phyloP scores from a whole-genome alignment of 2,113 vertebrate species.

The Petromus typicus region DNA sequence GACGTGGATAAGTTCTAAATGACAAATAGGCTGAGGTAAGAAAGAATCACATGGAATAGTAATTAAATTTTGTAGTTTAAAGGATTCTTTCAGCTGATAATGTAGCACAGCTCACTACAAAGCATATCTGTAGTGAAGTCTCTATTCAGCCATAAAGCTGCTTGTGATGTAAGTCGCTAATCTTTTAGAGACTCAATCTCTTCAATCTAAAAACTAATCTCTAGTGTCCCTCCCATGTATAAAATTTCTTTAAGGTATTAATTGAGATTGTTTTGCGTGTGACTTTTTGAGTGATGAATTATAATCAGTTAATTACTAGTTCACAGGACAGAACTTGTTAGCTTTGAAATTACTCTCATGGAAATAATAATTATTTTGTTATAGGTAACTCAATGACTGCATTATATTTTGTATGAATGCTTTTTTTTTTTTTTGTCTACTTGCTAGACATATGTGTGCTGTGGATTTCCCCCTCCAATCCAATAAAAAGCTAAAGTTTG shows the following conservation, averaged over 20 bases:
- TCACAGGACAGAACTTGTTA: neutral
- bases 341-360: neutral
- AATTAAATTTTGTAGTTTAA: constrained; percentile 17
- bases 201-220: neutral
- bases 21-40: neutral
- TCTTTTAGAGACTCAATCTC: constrained; percentile 33
- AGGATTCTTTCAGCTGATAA: neutral
- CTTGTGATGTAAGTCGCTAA: constrained; percentile 32
- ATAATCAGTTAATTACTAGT: constrained; percentile 51
- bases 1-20: neutral
- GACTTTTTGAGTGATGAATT: constrained; percentile 27
- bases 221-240: neutral
- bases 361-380: constrained; percentile 60
- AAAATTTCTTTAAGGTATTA: constrained; percentile 47
- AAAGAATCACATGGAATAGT: neutral
- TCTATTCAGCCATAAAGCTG: constrained; percentile 14
- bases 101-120: neutral
- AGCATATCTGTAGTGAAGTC: neutral
- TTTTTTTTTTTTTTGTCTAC: neutral
- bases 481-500: constrained; percentile 14
- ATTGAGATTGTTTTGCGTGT: constrained; percentile 19
- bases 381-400: constrained; percentile 26
- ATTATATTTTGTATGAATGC: neutral
- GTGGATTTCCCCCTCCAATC: neutral
- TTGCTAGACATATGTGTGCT: neutral